Percentiles rank a stretch among this genome's conserved stretches.
Conservation (phyloP, 1,140 invertebrate species). For the Acyrthosiphon pisum region DNA sequence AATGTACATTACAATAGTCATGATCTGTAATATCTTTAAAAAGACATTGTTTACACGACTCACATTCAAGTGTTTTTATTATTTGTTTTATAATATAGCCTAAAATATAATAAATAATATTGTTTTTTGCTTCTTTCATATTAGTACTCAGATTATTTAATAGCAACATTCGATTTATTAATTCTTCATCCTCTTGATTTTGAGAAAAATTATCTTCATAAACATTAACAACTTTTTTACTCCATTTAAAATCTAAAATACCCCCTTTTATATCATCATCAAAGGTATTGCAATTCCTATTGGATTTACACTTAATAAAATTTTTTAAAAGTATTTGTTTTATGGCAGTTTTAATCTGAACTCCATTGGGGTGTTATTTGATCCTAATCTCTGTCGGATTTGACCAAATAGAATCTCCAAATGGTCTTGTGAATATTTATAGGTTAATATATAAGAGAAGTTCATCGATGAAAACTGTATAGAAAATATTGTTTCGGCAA, state of each 20-base stretch:
- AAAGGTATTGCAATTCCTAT: background rate
- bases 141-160: too few relatives aligned
- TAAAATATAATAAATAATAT: too few relatives aligned
- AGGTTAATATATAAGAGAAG: background rate
- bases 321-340: conserved; percentile 29
- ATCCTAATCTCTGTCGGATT: background rate
- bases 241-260: conserved; percentile 18
- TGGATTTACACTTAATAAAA: background rate
- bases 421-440: conserved; percentile 9
- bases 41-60: too few relatives aligned
- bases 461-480: background rate
- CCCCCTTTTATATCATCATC: background rate
- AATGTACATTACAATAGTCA: too few relatives aligned
- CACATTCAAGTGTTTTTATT: too few relatives aligned
- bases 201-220: conserved; percentile 7
- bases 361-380: background rate
- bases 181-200: background rate
- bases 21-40: too few relatives aligned
- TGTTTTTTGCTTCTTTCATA: too few relatives aligned
- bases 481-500: background rate
- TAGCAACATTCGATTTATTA: too few relatives aligned
- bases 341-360: background rate
- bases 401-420: conserved; percentile 2
- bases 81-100: too few relatives aligned
- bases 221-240: background rate